Evolutionary conservation across 2,113 vertebrate genomes (phyloP), one percentile per base, ranked within the genome.

Genomic region (Egretta garzetta): DNA sequence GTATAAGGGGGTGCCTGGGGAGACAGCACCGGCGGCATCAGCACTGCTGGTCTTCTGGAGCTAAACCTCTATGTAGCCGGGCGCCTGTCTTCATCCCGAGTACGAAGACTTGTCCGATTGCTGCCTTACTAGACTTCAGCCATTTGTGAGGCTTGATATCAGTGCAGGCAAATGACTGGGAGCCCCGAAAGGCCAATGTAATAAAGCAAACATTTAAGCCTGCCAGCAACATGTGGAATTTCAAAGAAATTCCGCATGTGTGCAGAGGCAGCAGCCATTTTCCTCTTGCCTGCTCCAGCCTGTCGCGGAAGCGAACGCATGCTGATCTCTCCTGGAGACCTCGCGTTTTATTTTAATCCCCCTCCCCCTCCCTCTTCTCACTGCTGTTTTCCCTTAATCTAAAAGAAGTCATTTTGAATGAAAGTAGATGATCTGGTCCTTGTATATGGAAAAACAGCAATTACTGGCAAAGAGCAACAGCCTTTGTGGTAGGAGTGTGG

Each of bases 401-500:
- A 80, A 93, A 88, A 96, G 71, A 95, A 94, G 84, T 86, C 0
- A 81, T 93, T 96, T 93, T 91, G 82, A 95, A 77, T 90, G 77
- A 70, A 96, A 93, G 94, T 90, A 86, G 84, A 88, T 96, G 45
- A 93, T 96, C 96, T 94, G 77, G 77, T 94, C 91, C 89, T 96
- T 96, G 89, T 95, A 41, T 96, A 95, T 80, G 81, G 89, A 82
- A 97, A 96, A 96, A 96, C 94, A 88, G 83, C 77, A 95, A 97
- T 95, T 97, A 91, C 74, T 90, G 94, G 86, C 58, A 93, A 96
- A 85, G 93, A 96, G 53, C 86, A 96, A 70, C 60, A 90, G 79
- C 71, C 93, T 95, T 96, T 95, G 97, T 27, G 93, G 95, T 97
- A 76, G 39, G 60, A 96, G 58, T 94, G 80, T 85, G 84, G 93